phyloP scores from a whole-genome alignment of 2,797 vertebrate genomes.

The Cyprinella venusta region DNA sequence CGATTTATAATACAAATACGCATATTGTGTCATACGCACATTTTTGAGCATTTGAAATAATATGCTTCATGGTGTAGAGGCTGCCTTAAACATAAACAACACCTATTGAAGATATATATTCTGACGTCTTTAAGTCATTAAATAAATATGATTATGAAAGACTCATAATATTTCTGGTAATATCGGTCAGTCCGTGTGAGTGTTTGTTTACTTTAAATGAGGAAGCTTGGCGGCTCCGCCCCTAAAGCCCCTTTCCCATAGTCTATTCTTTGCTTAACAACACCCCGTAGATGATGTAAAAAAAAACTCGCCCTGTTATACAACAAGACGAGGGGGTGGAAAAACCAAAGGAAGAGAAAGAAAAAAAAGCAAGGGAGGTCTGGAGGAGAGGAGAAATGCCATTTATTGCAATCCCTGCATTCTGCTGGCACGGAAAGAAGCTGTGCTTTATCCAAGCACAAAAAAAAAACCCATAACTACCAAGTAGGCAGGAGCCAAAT shows the following conservation, averaged over 20 bases:
- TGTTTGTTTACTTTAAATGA: conserved; percentile 79
- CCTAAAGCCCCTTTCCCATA: conserved; percentile 70
- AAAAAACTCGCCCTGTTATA: conserved; percentile 52
- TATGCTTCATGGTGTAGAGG: not conserved
- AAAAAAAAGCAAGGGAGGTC: conserved; percentile 14
- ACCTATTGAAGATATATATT: not conserved
- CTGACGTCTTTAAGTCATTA: not conserved
- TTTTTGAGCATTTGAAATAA: not conserved
- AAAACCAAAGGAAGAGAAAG: conserved; percentile 11
- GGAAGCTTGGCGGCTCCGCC: conserved; percentile 63
- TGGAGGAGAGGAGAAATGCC: conserved; percentile 37
- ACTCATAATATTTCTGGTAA: not conserved
- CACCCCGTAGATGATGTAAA: conserved; percentile 67
- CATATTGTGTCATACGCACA: not conserved
- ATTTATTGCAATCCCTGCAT: conserved; percentile 59
- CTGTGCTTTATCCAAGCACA: conserved; percentile 40
- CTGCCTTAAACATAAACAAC: not conserved
- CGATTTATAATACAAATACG: not conserved
- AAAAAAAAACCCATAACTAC: conserved; percentile 9
- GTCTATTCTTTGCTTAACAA: conserved; percentile 77
- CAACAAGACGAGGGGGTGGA: conserved; percentile 47
- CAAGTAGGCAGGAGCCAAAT: conserved; percentile 41
- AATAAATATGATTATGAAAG: not conserved
- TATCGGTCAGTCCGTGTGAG: conserved; percentile 61
- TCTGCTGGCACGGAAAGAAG: conserved; percentile 54